A percentile compares a stretch with the other conserved stretches of the same genome.
Conservation (phyloP, 1,140 invertebrate species). For the Steinernema khuongi region DNA sequence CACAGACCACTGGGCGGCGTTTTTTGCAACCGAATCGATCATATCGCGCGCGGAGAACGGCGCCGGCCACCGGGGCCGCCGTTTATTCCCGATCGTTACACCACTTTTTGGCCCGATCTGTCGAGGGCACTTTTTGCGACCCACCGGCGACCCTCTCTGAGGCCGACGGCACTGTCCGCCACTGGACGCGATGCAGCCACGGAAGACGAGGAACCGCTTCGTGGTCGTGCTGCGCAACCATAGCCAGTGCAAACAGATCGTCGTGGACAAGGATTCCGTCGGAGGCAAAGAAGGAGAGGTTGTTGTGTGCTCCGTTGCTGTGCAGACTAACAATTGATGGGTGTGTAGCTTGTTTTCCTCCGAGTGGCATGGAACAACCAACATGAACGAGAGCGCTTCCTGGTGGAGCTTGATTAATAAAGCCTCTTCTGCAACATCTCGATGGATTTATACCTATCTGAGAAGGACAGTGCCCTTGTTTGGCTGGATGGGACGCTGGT, state of each 20-base stretch:
- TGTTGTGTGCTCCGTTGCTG: no score
- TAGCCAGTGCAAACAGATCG: neutral
- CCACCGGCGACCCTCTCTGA: neutral
- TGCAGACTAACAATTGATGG: no score
- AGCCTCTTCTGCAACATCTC: no score
- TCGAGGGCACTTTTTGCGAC: neutral
- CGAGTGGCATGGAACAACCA: no score
- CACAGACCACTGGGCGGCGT: constrained; percentile 11
- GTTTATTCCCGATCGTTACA: neutral
- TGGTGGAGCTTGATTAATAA: no score
- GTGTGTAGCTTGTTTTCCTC: no score
- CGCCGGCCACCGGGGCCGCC: neutral
- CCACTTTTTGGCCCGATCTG: neutral
- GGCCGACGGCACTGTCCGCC: neutral
- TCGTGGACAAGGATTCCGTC: neutral
- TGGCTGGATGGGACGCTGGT: no score
- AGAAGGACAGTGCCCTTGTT: no score
- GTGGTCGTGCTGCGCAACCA: neutral
- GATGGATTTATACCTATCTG: no score
- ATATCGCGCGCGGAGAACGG: neutral
- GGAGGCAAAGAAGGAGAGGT: neutral
- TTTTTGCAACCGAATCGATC: neutral
- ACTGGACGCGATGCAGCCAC: neutral
- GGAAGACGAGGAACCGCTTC: neutral
- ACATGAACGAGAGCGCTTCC: no score